Evolutionary conservation across 2,113 vertebrate species (phyloP).

Genomic region (Nibea albiflora): DNA sequence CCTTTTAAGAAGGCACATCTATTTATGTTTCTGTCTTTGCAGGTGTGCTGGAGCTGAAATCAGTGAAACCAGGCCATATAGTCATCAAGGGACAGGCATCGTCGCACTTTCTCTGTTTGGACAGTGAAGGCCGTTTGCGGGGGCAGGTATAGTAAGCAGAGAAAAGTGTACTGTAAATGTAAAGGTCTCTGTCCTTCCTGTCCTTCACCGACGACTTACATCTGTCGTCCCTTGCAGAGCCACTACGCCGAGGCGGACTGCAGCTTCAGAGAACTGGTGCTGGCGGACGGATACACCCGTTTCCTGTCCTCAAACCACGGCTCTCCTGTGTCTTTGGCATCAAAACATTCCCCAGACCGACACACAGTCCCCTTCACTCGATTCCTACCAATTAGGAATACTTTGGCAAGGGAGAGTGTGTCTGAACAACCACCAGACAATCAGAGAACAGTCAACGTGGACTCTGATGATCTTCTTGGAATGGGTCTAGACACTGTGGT

Average conservation of each 20-base stretch:
- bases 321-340: constrained; percentile 74
- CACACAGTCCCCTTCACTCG: constrained; percentile 68
- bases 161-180: background rate
- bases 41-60: constrained; percentile 82
- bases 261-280: constrained; percentile 80
- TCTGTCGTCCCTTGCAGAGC: constrained; percentile 54
- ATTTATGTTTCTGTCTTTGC: constrained; percentile 31
- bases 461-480: constrained; percentile 74
- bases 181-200: background rate
- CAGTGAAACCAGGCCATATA: constrained; percentile 71
- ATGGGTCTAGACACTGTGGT: constrained; percentile 57
- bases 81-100: constrained; percentile 74
- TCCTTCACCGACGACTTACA: background rate
- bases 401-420: constrained; percentile 14
- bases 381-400: constrained; percentile 77
- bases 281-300: constrained; percentile 80
- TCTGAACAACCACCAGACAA: constrained; percentile 27
- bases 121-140: constrained; percentile 70
- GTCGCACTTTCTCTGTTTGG: constrained; percentile 80
- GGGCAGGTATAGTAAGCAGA: constrained; percentile 75
- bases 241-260: constrained; percentile 76
- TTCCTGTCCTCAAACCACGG: constrained; percentile 75
- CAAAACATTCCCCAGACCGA: constrained; percentile 55
- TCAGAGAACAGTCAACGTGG: constrained; percentile 54
- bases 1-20: background rate